Conservation (phyloP, 2,113 vertebrate genomes). For the Elephantulus edwardii region DNA sequence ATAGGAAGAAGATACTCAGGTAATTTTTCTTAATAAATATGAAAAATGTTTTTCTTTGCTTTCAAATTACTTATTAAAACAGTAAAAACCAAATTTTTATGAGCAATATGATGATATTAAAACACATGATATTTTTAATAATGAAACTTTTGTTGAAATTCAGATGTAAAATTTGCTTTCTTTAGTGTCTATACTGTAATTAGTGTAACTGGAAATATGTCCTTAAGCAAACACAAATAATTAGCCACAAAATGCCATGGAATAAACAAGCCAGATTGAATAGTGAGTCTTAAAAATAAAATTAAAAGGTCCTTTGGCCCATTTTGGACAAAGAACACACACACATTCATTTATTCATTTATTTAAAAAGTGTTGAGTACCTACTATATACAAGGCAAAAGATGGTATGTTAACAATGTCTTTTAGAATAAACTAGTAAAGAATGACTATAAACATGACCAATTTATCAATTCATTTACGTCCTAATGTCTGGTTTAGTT, state of each 20-base stretch:
- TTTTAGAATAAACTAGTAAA: slow-evolving; percentile 69
- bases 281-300: not conserved
- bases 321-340: slow-evolving; percentile 76
- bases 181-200: slow-evolving; percentile 15
- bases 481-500: slow-evolving; percentile 64
- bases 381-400: slow-evolving; percentile 79
- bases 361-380: slow-evolving; percentile 75
- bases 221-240: slow-evolving; percentile 32
- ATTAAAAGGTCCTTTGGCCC: slow-evolving; percentile 68
- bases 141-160: slow-evolving; percentile 2
- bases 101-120: not conserved
- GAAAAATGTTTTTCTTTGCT: not conserved
- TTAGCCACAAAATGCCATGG: not conserved
- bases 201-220: slow-evolving; percentile 17
- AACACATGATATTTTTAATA: not conserved
- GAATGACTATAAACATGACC: slow-evolving; percentile 66
- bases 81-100: slow-evolving; percentile 10
- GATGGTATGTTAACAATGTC: slow-evolving; percentile 70
- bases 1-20: not conserved
- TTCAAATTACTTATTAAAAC: not conserved
- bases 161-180: not conserved
- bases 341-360: slow-evolving; percentile 75
- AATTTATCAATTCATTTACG: slow-evolving; percentile 55
- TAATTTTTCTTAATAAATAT: slow-evolving; percentile 25
- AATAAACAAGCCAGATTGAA: slow-evolving; percentile 20